Evolutionary conservation across 2,113 vertebrate genomes (phyloP).

Genomic region (Psephotus haematonotus): DNA sequence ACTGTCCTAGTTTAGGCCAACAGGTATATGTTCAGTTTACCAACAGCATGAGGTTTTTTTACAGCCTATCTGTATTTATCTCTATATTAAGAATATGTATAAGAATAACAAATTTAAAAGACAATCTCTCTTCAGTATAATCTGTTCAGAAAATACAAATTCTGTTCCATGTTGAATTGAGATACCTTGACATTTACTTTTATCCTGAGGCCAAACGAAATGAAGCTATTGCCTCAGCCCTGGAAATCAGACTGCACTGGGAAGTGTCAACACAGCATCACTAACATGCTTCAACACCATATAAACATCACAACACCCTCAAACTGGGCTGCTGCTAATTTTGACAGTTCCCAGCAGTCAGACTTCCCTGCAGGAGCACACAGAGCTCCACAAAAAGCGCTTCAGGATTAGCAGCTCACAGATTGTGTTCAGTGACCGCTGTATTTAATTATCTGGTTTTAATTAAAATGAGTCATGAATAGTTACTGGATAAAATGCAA

Average conservation of each 20-base stretch:
- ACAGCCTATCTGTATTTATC: not conserved
- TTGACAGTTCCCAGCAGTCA: not conserved
- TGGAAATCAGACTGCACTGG: not conserved
- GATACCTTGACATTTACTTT: not conserved
- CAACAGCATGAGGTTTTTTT: not conserved
- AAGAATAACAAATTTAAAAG: not conserved
- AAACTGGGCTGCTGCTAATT: not conserved
- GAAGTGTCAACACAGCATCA: not conserved
- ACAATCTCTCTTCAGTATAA: not conserved
- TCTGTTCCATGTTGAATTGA: not conserved
- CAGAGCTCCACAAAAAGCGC: not conserved
- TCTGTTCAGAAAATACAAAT: not conserved
- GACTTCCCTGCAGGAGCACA: not conserved
- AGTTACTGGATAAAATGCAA: not conserved
- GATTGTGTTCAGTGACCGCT: not conserved
- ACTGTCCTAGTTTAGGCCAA: not conserved
- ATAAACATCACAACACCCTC: not conserved
- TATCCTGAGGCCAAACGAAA: not conserved
- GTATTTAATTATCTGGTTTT: not conserved
- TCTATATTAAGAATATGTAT: too few relatives aligned
- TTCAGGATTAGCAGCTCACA: not conserved
- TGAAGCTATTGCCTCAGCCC: not conserved
- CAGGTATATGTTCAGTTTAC: not conserved
- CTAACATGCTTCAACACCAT: not conserved
- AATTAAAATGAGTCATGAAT: not conserved